Evolutionary conservation across 2,113 vertebrate genomes (phyloP).

Genomic region (Otus sunia): DNA sequence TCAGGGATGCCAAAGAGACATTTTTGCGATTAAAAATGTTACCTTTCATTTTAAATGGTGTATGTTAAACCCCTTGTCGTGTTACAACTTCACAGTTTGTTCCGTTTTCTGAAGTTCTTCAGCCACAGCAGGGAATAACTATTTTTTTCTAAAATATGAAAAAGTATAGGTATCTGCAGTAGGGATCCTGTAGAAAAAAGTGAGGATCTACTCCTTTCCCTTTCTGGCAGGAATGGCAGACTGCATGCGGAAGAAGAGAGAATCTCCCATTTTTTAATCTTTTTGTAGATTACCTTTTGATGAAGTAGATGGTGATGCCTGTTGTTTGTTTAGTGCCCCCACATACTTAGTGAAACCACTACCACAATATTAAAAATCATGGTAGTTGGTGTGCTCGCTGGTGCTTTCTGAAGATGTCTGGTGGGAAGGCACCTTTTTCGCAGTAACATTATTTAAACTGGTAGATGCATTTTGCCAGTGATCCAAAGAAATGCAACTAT

Average conservation of each 20-base stretch:
- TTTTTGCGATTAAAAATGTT: background rate
- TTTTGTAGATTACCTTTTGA: background rate
- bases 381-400: background rate
- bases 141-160: background rate
- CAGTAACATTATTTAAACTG: background rate
- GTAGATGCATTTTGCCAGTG: background rate
- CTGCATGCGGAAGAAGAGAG: fast-evolving
- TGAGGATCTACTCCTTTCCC: background rate
- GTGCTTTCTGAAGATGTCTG: background rate
- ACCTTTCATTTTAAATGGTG: background rate
- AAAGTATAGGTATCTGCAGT: background rate
- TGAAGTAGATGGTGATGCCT: background rate
- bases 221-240: background rate
- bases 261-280: background rate
- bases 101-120: background rate
- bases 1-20: background rate
- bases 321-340: background rate
- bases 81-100: background rate
- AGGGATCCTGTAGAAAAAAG: background rate
- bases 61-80: background rate
- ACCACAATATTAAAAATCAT: background rate
- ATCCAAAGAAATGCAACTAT: background rate
- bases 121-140: background rate
- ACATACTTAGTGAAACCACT: background rate
- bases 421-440: background rate